Evolutionary conservation across 2,888 invertebrate genomes (phyloP), one percentile per base, ranked within the genome.

Genomic region (Caenorhabditis wallacei): DNA sequence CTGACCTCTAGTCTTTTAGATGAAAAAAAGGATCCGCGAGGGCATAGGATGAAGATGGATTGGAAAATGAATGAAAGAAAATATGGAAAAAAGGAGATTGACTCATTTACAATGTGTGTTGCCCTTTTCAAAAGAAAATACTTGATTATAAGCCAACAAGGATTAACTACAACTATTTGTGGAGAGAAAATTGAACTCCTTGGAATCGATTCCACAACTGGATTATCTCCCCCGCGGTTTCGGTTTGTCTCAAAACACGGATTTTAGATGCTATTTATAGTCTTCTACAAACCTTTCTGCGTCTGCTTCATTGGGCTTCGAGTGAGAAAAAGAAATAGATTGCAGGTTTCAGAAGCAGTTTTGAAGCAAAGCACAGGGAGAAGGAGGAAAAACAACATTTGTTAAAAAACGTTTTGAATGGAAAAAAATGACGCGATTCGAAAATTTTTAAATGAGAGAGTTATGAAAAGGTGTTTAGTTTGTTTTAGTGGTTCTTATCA

Each of bases 161-260:
- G 59, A 68, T 66, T 68, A 76, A 7, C 2, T 13, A 8, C 7
- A 18, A 20, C 46, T 64, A 56, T 54, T 54, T 46, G 46, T 46
- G n/a, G 63, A 35, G 24, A 56, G 20, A 53, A 59, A 59, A 30
- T 24, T 76, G 75, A 59, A 76, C 75, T 76, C 40, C 51, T 26
- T 59, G 75, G 59, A 68, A 46, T 66, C 46, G 24, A 64, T 37
- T n/a, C 43, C 46, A 37, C 57, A 68, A 68, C 30, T 64, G 68
- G 68, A 76, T 76, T 76, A 76, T 76, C 75, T 76, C 75, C 66
- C 75, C 75, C 75, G 57, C 59, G 48, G 8, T 40, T n/a, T 11
- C 59, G 4, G 5, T 20, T 22, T 71, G 35, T 35, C 59, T 59
- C 35, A 40, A 51, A 53, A 74, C 53, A 54, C n/a, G 63, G 54